Percentiles rank a stretch among this genome's conserved stretches.
Evolutionary conservation across 2,113 vertebrate genomes (phyloP).

Genomic region (Saguinus imperator): DNA sequence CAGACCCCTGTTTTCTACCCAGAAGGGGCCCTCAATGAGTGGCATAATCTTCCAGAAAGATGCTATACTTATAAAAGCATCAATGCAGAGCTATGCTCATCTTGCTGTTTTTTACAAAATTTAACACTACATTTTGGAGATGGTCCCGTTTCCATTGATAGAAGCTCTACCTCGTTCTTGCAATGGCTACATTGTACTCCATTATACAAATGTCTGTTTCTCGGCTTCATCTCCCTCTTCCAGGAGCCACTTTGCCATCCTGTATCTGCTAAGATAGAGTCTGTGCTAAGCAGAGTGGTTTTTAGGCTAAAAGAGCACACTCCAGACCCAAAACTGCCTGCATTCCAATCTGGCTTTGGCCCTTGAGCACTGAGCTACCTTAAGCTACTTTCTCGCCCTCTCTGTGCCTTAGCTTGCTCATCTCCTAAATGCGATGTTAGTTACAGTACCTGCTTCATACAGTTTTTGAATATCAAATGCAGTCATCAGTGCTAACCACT

Average conservation of each 20-base stretch:
- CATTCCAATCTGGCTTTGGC: not conserved
- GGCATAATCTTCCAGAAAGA: not conserved
- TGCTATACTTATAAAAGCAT: not conserved
- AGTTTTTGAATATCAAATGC: not conserved
- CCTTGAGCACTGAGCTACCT: not conserved
- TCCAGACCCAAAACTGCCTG: not conserved
- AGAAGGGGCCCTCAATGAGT: not conserved
- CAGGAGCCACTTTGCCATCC: too few relatives aligned
- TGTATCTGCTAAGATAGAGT: rapidly evolving
- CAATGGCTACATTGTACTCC: not conserved
- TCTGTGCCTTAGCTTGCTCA: not conserved
- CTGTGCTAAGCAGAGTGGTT: not conserved
- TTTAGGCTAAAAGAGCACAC: not conserved
- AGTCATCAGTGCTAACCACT: too few relatives aligned
- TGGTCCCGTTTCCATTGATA: not conserved
- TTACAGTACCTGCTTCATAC: not conserved
- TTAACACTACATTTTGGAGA: not conserved
- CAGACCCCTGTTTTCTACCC: not conserved
- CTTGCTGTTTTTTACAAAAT: not conserved
- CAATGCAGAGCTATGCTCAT: not conserved
- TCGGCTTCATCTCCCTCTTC: not conserved
- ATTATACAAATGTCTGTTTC: not conserved
- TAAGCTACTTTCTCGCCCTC: not conserved
- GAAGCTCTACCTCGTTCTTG: not conserved
- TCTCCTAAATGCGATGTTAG: not conserved